Conservation (phyloP, 2,888 invertebrate species). For the Caenorhabditis panamensis region DNA sequence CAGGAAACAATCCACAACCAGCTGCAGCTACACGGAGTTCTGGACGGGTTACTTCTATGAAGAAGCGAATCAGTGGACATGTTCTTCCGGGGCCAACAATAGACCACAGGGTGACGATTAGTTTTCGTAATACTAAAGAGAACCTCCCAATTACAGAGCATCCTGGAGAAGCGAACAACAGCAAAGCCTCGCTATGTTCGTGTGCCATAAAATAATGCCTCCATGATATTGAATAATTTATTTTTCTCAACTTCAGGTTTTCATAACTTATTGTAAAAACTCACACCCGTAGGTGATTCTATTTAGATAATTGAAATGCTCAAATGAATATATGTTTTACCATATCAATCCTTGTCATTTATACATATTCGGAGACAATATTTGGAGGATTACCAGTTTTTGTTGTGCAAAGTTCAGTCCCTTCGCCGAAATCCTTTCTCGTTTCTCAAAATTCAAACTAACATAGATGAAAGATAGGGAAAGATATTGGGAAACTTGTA, state of each 20-base stretch:
- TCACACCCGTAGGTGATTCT: background rate
- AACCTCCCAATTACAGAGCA: conserved; percentile 42
- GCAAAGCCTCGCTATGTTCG: conserved; percentile 56
- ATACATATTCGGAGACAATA: too few relatives aligned
- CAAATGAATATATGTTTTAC: background rate
- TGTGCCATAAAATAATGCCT: conserved; percentile 33
- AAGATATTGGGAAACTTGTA: too few relatives aligned
- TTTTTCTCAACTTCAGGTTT: conserved; percentile 38
- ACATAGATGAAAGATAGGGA: too few relatives aligned
- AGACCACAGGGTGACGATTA: conserved; percentile 52
- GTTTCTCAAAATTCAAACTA: too few relatives aligned
- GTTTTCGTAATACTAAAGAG: background rate
- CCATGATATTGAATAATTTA: conserved; percentile 29
- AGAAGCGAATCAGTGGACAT: conserved; percentile 48
- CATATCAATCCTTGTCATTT: too few relatives aligned
- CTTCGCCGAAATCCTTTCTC: too few relatives aligned
- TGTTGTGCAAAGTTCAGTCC: too few relatives aligned
- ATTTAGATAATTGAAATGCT: background rate
- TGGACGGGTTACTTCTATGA: conserved; percentile 20
- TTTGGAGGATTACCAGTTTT: too few relatives aligned
- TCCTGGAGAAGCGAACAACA: conserved; percentile 52
- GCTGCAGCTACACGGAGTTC: conserved; percentile 42
- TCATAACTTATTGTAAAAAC: conserved; percentile 12
- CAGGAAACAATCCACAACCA: conserved; percentile 15
- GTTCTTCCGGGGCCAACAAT: conserved; percentile 51